Percentiles rank a stretch among this genome's conserved stretches.
These are phyloP conservation scores for Chascanopsetta lugubris DNA, from an alignment of 2,113 vertebrate species.

Conservation along the genomic window DNA sequence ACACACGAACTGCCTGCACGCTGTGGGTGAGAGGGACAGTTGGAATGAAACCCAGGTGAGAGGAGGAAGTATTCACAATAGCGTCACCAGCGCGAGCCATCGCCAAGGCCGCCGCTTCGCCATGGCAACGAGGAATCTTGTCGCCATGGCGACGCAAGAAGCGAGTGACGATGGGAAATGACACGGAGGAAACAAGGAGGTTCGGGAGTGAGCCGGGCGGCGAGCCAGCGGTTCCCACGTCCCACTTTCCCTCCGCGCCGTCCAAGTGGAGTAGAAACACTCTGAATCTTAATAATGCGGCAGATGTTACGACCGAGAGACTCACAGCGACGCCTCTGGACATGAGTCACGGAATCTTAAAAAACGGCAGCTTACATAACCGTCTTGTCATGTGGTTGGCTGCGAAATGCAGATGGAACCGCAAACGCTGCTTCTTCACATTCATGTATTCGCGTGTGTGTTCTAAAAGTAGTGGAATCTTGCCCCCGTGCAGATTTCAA, in stretches of 20 bases:
- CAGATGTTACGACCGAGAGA: background rate
- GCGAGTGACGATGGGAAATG: conserved; percentile 25
- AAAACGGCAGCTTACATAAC: too few species aligned
- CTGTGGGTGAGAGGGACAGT: conserved; percentile 30
- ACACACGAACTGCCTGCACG: conserved; percentile 10
- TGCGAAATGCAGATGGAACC: background rate
- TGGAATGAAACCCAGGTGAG: conserved; percentile 55
- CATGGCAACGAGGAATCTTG: conserved; percentile 56
- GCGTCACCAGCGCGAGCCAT: conserved; percentile 12
- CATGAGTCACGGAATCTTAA: background rate
- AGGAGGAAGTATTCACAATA: conserved; percentile 28
- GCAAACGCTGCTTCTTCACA: background rate
- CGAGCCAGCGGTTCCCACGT: background rate
- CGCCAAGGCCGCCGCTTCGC: conserved; percentile 32
- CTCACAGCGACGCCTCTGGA: too few species aligned
- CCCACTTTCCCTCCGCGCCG: background rate
- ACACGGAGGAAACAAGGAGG: conserved; percentile 32
- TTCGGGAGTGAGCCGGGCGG: conserved; percentile 9
- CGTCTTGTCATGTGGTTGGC: too few species aligned
- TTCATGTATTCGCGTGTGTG: background rate
- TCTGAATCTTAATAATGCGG: background rate
- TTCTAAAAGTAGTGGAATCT: conserved; percentile 2
- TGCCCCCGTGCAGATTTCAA: background rate
- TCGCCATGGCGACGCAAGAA: conserved; percentile 47
- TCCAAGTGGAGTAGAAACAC: background rate